These are phyloP conservation scores for Onychomys arenicola DNA, from an alignment of 2,797 vertebrate species.

Conservation along the genomic window DNA sequence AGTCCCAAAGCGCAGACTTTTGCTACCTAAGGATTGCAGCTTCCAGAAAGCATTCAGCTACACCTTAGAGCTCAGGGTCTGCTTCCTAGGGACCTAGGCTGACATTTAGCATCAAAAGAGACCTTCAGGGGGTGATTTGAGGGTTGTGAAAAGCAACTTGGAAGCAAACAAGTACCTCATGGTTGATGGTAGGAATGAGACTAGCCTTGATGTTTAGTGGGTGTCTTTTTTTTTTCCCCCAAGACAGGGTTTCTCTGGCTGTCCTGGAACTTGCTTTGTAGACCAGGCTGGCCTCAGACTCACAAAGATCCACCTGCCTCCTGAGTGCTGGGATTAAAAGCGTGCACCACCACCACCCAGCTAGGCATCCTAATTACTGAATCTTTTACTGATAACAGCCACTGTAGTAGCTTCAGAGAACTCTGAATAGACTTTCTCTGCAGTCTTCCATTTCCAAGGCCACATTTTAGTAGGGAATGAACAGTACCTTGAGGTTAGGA, in stretches of 20 bases:
- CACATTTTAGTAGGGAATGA: background rate
- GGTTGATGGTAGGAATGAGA: background rate
- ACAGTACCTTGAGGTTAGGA: background rate
- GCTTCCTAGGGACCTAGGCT: background rate
- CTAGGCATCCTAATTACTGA: background rate
- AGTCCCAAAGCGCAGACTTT: background rate
- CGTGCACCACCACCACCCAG: background rate
- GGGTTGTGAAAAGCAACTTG: background rate
- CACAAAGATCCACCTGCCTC: background rate
- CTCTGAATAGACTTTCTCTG: background rate
- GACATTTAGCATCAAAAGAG: slow-evolving; percentile 38
- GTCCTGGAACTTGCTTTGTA: background rate
- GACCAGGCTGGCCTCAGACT: background rate
- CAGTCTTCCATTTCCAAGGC: background rate
- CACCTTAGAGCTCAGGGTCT: background rate
- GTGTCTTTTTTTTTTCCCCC: fast-evolving
- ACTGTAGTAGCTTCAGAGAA: background rate
- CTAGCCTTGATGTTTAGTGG: background rate
- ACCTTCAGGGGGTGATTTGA: background rate
- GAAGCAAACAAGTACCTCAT: background rate
- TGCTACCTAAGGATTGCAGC: background rate
- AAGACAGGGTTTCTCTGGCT: background rate
- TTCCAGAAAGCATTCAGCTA: background rate
- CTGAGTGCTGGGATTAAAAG: background rate
- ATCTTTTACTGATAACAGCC: background rate